Evolutionary conservation across 2,797 vertebrate genomes (phyloP).

Genomic region (Sebastolobus altivelis): DNA sequence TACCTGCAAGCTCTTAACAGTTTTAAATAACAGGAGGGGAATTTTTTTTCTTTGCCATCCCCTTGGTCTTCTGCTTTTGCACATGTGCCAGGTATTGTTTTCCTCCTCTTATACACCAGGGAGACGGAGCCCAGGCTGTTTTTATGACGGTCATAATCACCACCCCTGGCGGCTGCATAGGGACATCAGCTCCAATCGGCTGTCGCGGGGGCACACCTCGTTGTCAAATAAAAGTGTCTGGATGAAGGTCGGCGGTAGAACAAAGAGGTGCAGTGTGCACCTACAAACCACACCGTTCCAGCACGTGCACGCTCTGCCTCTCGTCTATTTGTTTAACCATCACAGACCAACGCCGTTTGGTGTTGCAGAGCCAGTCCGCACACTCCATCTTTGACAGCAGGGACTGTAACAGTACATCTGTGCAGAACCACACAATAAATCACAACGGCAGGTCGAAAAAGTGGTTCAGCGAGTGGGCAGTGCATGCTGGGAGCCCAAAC

Average conservation of each 20-base stretch:
- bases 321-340: constrained; percentile 50
- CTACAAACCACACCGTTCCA: constrained; percentile 24
- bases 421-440: constrained; percentile 56
- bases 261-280: constrained; percentile 63
- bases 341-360: constrained; percentile 8
- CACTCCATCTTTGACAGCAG: constrained; percentile 44
- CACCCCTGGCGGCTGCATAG: constrained; percentile 50
- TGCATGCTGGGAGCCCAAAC: constrained; percentile 45
- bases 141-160: constrained; percentile 69
- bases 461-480: constrained; percentile 53
- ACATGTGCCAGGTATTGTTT: constrained; percentile 72
- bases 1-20: constrained; percentile 74
- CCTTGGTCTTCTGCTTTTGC: constrained; percentile 19
- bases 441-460: constrained; percentile 53
- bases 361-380: constrained; percentile 21
- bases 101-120: constrained; percentile 20
- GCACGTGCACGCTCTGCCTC: constrained; percentile 10
- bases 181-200: constrained; percentile 65
- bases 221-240: constrained; percentile 78
- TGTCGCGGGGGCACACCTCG: constrained; percentile 58
- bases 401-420: constrained; percentile 54
- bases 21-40: constrained; percentile 74
- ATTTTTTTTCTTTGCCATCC: constrained; percentile 53
- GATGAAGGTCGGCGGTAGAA: constrained; percentile 71
- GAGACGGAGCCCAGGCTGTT: constrained; percentile 63